Percentiles rank a stretch among this genome's conserved stretches.
Evolutionary conservation across 2,113 vertebrate genomes (phyloP).

Genomic region (Australoheros scitulus): DNA sequence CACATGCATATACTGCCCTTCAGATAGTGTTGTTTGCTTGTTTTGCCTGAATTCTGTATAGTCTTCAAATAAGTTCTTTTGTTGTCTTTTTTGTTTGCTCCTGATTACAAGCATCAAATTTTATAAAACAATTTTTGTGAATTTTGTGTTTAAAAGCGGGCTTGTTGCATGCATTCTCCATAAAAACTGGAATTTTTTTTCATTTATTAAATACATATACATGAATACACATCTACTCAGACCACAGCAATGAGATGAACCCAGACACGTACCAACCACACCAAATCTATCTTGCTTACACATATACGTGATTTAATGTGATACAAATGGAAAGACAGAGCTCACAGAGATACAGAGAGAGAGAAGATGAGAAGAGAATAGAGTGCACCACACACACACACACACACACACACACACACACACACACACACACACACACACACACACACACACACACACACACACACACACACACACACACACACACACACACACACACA

Average conservation of each 20-base stretch:
- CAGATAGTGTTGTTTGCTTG: slow-evolving; percentile 12
- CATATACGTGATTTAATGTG: slow-evolving; percentile 9
- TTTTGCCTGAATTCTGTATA: slow-evolving; percentile 38
- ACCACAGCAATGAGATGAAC: background rate
- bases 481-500: background rate
- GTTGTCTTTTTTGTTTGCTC: background rate
- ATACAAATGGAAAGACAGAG: slow-evolving; percentile 14
- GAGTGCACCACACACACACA: background rate
- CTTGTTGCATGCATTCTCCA: background rate
- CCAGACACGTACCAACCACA: background rate
- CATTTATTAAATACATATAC: background rate
- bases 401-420: slow-evolving; percentile 9
- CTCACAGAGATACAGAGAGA: slow-evolving; percentile 1
- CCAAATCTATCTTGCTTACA: background rate
- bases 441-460: slow-evolving; percentile 3
- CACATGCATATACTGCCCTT: slow-evolving; percentile 1
- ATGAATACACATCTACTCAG: background rate
- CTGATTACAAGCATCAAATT: background rate
- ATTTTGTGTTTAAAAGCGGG: background rate
- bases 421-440: slow-evolving; percentile 7
- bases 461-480: slow-evolving; percentile 9
- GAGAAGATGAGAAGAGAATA: slow-evolving; percentile 22
- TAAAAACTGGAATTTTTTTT: background rate
- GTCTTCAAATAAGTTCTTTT: background rate
- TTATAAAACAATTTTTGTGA: background rate